Percentiles rank a stretch among this genome's conserved stretches.
Conservation (phyloP, 2,797 vertebrate genomes). For the Craterocephalus amniculus region DNA sequence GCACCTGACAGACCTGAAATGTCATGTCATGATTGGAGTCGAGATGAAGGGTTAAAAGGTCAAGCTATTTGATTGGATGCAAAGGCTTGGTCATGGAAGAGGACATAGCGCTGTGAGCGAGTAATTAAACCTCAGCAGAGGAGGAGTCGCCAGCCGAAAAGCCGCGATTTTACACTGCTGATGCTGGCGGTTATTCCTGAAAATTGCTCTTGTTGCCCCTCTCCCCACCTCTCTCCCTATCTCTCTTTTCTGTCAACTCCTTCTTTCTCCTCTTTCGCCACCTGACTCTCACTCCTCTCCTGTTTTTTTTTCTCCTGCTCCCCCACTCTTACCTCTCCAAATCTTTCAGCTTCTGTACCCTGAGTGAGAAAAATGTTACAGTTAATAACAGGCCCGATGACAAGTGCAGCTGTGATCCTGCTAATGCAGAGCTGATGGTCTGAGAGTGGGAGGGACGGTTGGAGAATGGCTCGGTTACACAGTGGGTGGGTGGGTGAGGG, state of each 20-base stretch:
- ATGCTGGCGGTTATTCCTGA: conserved; percentile 36
- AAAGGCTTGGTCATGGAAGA: conserved; percentile 43
- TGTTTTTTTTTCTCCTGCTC: neutral
- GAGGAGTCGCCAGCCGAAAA: conserved; percentile 57
- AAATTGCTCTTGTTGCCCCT: conserved; percentile 31
- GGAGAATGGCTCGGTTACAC: conserved; percentile 41
- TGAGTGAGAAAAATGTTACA: conserved; percentile 50
- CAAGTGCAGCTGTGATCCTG: conserved; percentile 70
- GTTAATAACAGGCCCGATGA: conserved; percentile 76
- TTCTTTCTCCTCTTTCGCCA: conserved; percentile 48
- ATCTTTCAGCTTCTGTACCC: conserved; percentile 33
- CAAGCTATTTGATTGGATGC: conserved; percentile 66
- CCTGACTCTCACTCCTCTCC: conserved; percentile 41
- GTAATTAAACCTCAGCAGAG: conserved; percentile 64
- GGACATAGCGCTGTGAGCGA: conserved; percentile 43
- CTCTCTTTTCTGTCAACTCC: conserved; percentile 34
- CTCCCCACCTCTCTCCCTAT: conserved; percentile 1
- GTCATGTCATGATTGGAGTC: conserved; percentile 65
- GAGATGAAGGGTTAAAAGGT: conserved; percentile 72
- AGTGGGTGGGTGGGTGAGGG: conserved; percentile 11
- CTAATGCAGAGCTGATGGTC: conserved; percentile 52
- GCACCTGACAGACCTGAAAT: conserved; percentile 73
- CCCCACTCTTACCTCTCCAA: conserved; percentile 1
- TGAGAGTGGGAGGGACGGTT: conserved; percentile 25
- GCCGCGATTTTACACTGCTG: conserved; percentile 44